phyloP scores from a whole-genome alignment of 2,888 invertebrate genomes.

The Tetrapedia diversipes region DNA sequence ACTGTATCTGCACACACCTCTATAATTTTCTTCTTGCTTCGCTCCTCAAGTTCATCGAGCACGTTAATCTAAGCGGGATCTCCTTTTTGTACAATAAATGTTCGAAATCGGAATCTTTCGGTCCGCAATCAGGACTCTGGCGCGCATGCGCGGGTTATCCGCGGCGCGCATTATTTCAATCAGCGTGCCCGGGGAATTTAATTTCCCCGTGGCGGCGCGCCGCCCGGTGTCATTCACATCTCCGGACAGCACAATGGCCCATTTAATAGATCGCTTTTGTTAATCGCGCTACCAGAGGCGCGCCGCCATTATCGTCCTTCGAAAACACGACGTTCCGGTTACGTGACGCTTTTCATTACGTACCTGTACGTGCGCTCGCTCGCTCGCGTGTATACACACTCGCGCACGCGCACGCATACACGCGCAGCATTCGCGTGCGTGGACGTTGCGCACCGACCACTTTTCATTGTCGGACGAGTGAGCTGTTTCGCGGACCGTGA shows the following conservation, averaged over 20 bases:
- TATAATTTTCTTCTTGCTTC: too few relatives aligned
- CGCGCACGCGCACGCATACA: too few relatives aligned
- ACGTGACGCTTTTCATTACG: slow-evolving; percentile 47
- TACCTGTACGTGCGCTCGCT: neutral
- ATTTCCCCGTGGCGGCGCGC: slow-evolving; percentile 38
- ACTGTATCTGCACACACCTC: too few relatives aligned
- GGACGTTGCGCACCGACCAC: too few relatives aligned
- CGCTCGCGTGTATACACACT: neutral
- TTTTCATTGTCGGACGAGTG: slow-evolving; percentile 25
- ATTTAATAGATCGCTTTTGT: slow-evolving; percentile 63
- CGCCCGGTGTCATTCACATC: slow-evolving; percentile 50
- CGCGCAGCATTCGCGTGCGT: too few relatives aligned
- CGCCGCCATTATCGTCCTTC: slow-evolving; percentile 39
- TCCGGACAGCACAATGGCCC: slow-evolving; percentile 57
- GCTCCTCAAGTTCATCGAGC: too few relatives aligned
- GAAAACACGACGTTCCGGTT: slow-evolving; percentile 37
- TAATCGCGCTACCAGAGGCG: slow-evolving; percentile 49
- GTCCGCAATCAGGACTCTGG: too few relatives aligned
- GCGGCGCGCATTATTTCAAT: slow-evolving; percentile 52
- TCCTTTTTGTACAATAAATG: too few relatives aligned
- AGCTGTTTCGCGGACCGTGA: slow-evolving; percentile 52
- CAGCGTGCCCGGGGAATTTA: slow-evolving; percentile 47
- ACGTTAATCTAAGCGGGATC: too few relatives aligned
- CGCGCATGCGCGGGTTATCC: too few relatives aligned
- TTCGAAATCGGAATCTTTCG: neutral